phyloP scores from a whole-genome alignment of 2,888 invertebrate species.

The Holacanthella duospinosa region DNA sequence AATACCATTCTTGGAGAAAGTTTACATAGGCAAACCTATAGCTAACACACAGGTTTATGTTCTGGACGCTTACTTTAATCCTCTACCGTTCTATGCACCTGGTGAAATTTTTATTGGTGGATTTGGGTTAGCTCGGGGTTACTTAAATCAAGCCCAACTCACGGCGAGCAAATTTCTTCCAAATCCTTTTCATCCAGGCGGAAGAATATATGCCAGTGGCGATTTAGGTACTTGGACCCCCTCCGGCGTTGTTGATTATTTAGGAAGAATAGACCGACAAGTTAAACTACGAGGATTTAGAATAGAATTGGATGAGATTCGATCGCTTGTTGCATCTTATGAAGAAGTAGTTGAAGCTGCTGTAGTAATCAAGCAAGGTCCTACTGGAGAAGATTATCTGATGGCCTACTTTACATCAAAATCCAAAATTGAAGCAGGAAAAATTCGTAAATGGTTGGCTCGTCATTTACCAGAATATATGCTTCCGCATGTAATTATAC shows the following conservation, averaged over 20 bases:
- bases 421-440: background rate
- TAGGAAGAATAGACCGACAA: constrained; percentile 58
- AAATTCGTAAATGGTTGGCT: no score
- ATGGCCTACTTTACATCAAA: constrained; percentile 6
- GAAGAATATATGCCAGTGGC: constrained; percentile 14
- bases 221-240: constrained; percentile 5
- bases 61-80: constrained; percentile 60
- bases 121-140: constrained; percentile 65
- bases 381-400: background rate
- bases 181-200: constrained; percentile 8
- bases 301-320: constrained; percentile 73
- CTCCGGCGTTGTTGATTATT: constrained; percentile 13
- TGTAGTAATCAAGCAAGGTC: constrained; percentile 42
- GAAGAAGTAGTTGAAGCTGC: constrained; percentile 63
- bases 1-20: constrained; percentile 43
- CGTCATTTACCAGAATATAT: background rate
- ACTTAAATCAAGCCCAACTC: constrained; percentile 47
- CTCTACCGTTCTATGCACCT: constrained; percentile 60
- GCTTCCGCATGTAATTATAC: background rate
- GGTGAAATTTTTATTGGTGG: constrained; percentile 77
- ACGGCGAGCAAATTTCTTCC: background rate
- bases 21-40: no score
- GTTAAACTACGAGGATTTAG: constrained; percentile 76
- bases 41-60: constrained; percentile 72
- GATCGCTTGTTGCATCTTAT: constrained; percentile 55